Conservation (phyloP, 35 echinoderm and acorn worm species). For the Apostichopus parvimensis region DNA sequence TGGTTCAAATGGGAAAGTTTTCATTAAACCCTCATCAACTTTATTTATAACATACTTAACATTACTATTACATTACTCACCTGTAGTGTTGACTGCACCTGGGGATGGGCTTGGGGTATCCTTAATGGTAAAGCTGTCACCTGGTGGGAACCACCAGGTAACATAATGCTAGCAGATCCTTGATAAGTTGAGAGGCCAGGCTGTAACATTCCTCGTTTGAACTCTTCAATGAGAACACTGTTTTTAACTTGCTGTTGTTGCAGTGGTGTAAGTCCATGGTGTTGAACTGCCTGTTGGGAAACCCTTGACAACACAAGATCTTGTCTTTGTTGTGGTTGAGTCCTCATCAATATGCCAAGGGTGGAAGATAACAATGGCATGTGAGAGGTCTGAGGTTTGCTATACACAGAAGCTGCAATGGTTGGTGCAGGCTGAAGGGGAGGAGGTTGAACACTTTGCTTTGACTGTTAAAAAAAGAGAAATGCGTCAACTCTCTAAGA, state of each 20-base stretch:
- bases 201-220: slow-evolving; percentile 26
- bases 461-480: slow-evolving; percentile 21
- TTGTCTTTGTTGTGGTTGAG: slow-evolving; percentile 18
- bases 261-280: slow-evolving; percentile 13
- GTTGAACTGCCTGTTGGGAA: slow-evolving; percentile 25
- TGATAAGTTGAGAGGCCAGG: background rate
- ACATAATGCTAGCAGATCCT: background rate
- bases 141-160: slow-evolving; percentile 1
- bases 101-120: slow-evolving; percentile 16
- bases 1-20: background rate
- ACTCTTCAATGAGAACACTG: background rate
- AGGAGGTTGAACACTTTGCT: background rate
- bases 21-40: background rate
- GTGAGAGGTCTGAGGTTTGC: slow-evolving; percentile 7
- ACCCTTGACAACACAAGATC: background rate
- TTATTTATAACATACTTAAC: too few relatives aligned
- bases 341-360: background rate
- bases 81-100: slow-evolving; percentile 8
- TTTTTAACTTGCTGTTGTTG: slow-evolving; percentile 26
- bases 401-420: slow-evolving; percentile 18
- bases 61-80: background rate
- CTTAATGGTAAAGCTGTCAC: slow-evolving; percentile 30
- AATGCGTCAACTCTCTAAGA: background rate
- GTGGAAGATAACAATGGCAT: slow-evolving; percentile 1
- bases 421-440: slow-evolving; percentile 13